These are phyloP conservation scores for Thunnus albacares DNA, from an alignment of 2,797 vertebrate species.

Conservation along the genomic window DNA sequence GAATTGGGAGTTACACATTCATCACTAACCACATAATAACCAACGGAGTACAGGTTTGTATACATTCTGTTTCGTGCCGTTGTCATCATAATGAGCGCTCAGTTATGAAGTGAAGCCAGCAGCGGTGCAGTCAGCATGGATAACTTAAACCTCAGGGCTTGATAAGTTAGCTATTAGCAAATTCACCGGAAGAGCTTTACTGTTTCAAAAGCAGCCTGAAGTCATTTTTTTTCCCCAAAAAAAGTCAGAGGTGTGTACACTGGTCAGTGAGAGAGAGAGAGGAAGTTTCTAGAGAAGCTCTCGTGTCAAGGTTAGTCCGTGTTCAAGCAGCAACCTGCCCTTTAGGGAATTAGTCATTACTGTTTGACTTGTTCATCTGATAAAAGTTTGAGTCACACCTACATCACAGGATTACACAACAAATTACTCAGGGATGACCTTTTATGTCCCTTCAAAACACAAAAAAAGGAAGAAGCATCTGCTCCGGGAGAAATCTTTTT, in stretches of 20 bases:
- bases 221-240: not conserved
- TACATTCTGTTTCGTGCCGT: not conserved
- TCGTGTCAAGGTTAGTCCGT: not conserved
- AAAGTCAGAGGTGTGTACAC: not conserved
- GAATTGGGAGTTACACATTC: not conserved
- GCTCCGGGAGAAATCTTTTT: too few species aligned
- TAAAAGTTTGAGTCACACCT: conserved; percentile 17
- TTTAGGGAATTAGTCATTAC: conserved; percentile 4
- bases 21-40: not conserved
- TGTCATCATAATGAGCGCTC: not conserved
- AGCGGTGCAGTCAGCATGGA: not conserved
- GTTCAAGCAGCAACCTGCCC: conserved; percentile 14
- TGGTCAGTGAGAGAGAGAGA: not conserved
- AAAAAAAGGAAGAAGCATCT: too few species aligned
- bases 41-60: not conserved
- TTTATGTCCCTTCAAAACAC: too few species aligned
- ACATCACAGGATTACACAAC: not conserved
- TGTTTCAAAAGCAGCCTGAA: not conserved
- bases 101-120: not conserved
- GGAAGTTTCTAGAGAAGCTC: not conserved
- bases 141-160: not conserved
- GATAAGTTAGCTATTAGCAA: not conserved
- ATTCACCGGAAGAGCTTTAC: not conserved
- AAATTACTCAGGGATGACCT: not conserved
- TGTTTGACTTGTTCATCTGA: not conserved